Conservation (phyloP, 2,888 invertebrate species). For the Nineta flava region DNA sequence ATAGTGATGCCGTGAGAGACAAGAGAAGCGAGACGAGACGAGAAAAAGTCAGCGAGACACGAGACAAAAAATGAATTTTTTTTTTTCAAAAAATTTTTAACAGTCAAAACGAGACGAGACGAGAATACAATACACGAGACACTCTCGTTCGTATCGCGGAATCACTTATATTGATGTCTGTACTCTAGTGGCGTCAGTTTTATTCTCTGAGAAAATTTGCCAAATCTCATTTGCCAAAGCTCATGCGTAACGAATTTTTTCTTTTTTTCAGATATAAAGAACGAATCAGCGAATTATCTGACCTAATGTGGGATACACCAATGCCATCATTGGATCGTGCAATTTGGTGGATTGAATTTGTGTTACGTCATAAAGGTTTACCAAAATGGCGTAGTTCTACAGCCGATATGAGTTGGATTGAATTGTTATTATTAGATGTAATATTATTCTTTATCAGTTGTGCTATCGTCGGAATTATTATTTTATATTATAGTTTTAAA, state of each 20-base stretch:
- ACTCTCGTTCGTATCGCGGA: no score
- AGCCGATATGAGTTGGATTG: conserved; percentile 5
- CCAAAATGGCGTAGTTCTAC: not conserved
- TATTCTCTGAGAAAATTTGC: no score
- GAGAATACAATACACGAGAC: no score
- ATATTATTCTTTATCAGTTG: not conserved
- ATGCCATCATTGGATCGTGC: conserved; percentile 1
- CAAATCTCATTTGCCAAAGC: no score
- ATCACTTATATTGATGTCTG: no score
- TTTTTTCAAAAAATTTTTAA: conserved; percentile 1
- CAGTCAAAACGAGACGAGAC: no score
- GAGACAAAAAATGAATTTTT: no score
- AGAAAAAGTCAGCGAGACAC: no score
- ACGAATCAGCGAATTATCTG: conserved; percentile 3
- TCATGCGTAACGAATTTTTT: no score
- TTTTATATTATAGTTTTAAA: conserved; percentile 2
- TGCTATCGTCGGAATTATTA: not conserved
- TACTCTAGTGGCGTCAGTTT: no score
- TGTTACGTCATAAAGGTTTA: conserved; percentile 2
- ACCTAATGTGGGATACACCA: conserved; percentile 4
- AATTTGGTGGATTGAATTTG: conserved; percentile 6
- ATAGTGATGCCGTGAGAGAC: no score
- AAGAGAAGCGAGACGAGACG: no score
- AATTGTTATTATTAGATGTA: conserved; percentile 6
- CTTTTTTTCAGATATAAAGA: conserved; percentile 1